phyloP scores from a whole-genome alignment of 2,113 vertebrate genomes.

The Cryptomyrus ogoouensis region DNA sequence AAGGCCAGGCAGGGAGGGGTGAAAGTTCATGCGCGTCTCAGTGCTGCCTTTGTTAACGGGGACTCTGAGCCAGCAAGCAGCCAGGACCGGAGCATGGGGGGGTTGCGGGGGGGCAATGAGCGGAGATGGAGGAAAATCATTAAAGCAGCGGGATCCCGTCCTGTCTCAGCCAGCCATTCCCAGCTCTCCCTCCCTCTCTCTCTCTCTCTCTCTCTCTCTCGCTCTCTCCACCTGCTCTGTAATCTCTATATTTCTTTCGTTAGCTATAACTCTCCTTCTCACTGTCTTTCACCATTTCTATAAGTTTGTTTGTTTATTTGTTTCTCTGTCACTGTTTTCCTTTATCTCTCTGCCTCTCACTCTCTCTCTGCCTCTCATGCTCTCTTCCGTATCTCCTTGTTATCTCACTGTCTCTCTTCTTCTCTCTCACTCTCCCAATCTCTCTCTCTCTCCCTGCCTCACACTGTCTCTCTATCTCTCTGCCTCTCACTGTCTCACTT shows the following conservation, averaged over 20 bases:
- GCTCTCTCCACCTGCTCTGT: neutral
- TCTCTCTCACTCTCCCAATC: neutral
- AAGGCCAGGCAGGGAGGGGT: constrained; percentile 13
- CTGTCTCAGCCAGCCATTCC: neutral
- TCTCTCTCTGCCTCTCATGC: neutral
- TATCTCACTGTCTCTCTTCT: neutral
- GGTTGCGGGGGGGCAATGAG: neutral
- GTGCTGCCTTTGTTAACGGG: constrained; percentile 9
- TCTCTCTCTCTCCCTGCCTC: neutral
- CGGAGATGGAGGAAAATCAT: constrained; percentile 13
- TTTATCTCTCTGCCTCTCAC: neutral
- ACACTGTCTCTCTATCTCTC: neutral
- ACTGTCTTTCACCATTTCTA: neutral
- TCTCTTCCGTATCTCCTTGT: neutral
- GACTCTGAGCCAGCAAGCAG: neutral
- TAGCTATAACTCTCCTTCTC: neutral
- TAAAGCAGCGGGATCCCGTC: neutral
- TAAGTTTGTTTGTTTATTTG: neutral
- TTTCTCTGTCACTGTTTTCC: neutral
- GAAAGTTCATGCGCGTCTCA: neutral
- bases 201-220: neutral
- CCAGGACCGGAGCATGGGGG: neutral
- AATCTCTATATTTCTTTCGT: neutral
- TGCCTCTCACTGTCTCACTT: no score
- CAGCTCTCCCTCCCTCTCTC: neutral